A percentile compares a stretch with the other conserved stretches of the same genome.
phyloP scores from a whole-genome alignment of 1,140 invertebrate genomes.

The Lanistes nyassanus region DNA sequence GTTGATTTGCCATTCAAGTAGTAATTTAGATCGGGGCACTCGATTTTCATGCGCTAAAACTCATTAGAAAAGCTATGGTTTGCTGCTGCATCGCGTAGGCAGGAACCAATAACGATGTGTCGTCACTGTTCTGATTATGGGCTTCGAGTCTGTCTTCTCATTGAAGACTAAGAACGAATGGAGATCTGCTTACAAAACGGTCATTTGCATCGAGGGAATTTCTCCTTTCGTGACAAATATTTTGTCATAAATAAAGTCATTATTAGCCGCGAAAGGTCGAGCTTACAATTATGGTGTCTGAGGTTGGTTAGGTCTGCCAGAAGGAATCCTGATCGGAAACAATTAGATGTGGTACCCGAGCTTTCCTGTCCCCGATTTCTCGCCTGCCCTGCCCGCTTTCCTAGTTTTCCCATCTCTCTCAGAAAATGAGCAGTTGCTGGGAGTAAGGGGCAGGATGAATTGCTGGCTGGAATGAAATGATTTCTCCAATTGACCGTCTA shows the following conservation, averaged over 20 bases:
- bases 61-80: constrained; percentile 29
- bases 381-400: neutral
- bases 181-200: constrained; percentile 18
- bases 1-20: constrained; percentile 28
- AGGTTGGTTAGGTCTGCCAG: neutral
- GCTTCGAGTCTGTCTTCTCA: neutral
- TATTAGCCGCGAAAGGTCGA: constrained; percentile 14
- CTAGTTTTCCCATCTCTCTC: constrained; percentile 5
- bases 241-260: constrained; percentile 31
- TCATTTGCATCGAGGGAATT: constrained; percentile 16
- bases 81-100: constrained; percentile 9
- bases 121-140: constrained; percentile 24
- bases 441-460: neutral
- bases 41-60: constrained; percentile 26
- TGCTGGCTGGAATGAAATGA: constrained; percentile 25
- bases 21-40: constrained; percentile 29
- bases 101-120: constrained; percentile 24
- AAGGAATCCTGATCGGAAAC: constrained; percentile 21
- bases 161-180: neutral
- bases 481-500: constrained; percentile 31
- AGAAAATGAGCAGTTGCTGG: neutral
- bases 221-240: constrained; percentile 28
- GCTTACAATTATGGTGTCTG: constrained; percentile 21
- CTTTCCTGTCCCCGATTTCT: neutral
- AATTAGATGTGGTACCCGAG: constrained; percentile 10